Conservation (phyloP, 64 coral and sea anemone species). For the Montipora foliosa region DNA sequence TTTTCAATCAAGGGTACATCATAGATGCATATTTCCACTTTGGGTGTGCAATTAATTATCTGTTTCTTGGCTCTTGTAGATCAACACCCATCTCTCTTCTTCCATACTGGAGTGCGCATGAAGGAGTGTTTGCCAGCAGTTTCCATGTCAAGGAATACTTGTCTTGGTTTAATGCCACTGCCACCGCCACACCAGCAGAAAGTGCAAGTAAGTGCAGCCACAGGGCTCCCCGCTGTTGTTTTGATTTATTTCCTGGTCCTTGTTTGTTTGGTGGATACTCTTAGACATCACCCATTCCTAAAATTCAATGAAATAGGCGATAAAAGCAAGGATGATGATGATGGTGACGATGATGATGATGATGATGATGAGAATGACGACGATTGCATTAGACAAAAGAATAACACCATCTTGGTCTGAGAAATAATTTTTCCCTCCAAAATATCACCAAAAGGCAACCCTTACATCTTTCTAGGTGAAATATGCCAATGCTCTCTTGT, state of each 20-base stretch:
- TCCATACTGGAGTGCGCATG: slow-evolving; percentile 80
- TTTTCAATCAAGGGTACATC: no score
- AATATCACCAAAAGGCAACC: neutral
- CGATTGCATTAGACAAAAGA: no score
- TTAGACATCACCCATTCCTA: no score
- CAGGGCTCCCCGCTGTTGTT: no score
- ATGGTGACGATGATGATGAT: no score
- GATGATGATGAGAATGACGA: no score
- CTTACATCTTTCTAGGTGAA: neutral
- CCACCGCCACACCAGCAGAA: neutral
- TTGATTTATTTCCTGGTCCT: no score
- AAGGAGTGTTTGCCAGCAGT: slow-evolving; percentile 76
- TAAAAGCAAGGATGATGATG: no score
- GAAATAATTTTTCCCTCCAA: neutral
- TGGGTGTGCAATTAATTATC: no score
- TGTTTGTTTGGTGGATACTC: no score
- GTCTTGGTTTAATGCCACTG: slow-evolving; percentile 63
- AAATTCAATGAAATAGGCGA: no score
- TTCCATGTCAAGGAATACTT: slow-evolving; percentile 76
- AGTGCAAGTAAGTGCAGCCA: neutral
- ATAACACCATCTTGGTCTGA: neutral
- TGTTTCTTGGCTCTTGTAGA: neutral
- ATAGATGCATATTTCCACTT: no score
- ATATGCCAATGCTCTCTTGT: neutral
- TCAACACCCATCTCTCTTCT: slow-evolving; percentile 13